These are phyloP conservation scores for Cydia amplana DNA, from an alignment of 1,140 invertebrate genomes.

Conservation along the genomic window DNA sequence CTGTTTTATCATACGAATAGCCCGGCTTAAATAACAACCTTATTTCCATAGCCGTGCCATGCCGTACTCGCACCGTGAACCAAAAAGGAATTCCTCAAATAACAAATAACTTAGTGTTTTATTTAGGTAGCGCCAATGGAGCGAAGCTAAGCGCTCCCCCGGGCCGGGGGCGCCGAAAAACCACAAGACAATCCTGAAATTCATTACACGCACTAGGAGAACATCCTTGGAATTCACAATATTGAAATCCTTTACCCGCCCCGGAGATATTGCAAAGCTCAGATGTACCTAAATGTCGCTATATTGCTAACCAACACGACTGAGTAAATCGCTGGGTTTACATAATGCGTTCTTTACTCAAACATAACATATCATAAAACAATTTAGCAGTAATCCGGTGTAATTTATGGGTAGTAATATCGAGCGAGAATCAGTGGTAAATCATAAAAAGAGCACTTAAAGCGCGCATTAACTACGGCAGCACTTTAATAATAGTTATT, in stretches of 20 bases:
- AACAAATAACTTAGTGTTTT: conserved; percentile 30
- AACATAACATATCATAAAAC: conserved; percentile 70
- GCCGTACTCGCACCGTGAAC: conserved; percentile 51
- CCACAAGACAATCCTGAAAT: conserved; percentile 76
- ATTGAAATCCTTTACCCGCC: conserved; percentile 65
- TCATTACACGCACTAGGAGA: conserved; percentile 71
- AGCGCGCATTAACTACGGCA: conserved; percentile 63
- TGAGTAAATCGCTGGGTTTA: conserved; percentile 51
- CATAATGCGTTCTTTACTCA: conserved; percentile 40
- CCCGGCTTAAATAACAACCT: conserved; percentile 71
- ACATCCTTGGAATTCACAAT: conserved; percentile 77
- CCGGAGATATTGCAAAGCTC: conserved; percentile 59
- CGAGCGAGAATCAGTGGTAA: conserved; percentile 60
- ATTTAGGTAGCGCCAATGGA: conserved; percentile 48
- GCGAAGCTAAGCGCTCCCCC: conserved; percentile 51
- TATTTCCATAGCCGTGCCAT: conserved; percentile 71
- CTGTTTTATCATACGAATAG: conserved; percentile 76
- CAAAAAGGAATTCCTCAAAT: conserved; percentile 30
- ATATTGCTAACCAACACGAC: conserved; percentile 62
- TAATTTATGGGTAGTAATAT: conserved; percentile 67
- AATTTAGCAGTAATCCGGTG: conserved; percentile 62
- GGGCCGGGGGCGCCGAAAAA: conserved; percentile 61
- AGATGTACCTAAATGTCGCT: conserved; percentile 44
- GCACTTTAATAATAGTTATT: conserved; percentile 75
- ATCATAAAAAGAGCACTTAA: conserved; percentile 71